These are phyloP conservation scores for Drosophila formosana DNA, from an alignment of 2,888 invertebrate species.

Conservation along the genomic window DNA sequence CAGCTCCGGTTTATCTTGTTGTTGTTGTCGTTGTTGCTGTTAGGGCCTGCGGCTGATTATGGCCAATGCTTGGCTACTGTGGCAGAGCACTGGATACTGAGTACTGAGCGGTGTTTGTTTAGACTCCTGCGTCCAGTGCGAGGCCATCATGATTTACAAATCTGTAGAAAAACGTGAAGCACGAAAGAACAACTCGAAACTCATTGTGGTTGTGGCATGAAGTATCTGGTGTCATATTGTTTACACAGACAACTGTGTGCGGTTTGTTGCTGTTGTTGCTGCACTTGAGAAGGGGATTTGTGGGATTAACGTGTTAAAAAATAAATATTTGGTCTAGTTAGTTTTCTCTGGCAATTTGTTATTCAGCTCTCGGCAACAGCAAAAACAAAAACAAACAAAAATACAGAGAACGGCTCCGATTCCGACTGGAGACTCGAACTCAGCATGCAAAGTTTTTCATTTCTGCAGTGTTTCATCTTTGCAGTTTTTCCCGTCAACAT, in stretches of 20 bases:
- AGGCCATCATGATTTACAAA: slow-evolving; percentile 47
- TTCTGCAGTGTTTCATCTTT: slow-evolving; percentile 51
- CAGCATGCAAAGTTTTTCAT: slow-evolving; percentile 52
- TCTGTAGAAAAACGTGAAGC: slow-evolving; percentile 43
- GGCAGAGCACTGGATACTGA: not conserved
- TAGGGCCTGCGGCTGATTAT: slow-evolving; percentile 71
- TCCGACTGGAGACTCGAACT: slow-evolving; percentile 1
- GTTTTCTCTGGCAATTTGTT: slow-evolving; percentile 75
- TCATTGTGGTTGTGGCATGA: slow-evolving; percentile 53
- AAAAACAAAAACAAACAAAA: slow-evolving; percentile 68
- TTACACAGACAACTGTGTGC: slow-evolving; percentile 73
- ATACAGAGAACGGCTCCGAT: slow-evolving; percentile 6
- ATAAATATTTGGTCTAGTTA: slow-evolving; percentile 81
- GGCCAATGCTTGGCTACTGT: slow-evolving; percentile 56
- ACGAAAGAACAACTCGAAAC: slow-evolving; percentile 38
- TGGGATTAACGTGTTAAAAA: slow-evolving; percentile 81
- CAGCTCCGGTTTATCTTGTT: slow-evolving; percentile 50
- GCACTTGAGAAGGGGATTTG: slow-evolving; percentile 73
- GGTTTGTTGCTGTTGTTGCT: slow-evolving; percentile 50
- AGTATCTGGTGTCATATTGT: slow-evolving; percentile 65
- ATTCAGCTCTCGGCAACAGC: slow-evolving; percentile 65
- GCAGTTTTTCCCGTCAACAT: slow-evolving; percentile 48
- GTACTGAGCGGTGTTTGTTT: slow-evolving; percentile 60
- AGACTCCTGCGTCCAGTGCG: slow-evolving; percentile 74
- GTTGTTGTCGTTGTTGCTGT: slow-evolving; percentile 15